Conservation (phyloP, 2,113 vertebrate species). For the Thermophis baileyi region DNA sequence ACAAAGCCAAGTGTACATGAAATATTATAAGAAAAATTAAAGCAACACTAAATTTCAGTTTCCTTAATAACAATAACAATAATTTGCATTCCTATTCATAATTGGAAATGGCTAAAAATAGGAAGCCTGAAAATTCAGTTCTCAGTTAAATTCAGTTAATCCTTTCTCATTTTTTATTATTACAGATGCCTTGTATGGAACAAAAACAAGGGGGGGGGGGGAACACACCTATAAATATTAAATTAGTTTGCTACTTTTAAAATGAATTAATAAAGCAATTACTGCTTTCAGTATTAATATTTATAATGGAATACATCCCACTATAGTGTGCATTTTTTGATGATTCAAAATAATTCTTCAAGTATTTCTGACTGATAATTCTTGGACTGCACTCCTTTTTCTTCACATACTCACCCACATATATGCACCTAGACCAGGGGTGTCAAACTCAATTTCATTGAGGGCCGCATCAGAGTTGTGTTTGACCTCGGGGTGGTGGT, state of each 20-base stretch:
- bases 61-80: not conserved
- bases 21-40: not conserved
- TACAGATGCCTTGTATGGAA: not conserved
- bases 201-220: not conserved
- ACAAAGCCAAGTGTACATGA: not conserved
- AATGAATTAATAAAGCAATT: not conserved
- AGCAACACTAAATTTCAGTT: not conserved
- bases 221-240: not conserved
- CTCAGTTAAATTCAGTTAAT: not conserved
- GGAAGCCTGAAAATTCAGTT: not conserved
- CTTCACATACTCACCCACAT: not conserved
- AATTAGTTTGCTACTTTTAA: not conserved
- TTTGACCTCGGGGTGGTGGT: too few relatives aligned
- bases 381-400: not conserved
- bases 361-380: not conserved
- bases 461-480: too few relatives aligned
- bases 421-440: not conserved
- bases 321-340: not conserved
- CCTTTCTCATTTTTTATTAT: not conserved
- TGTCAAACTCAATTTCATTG: too few relatives aligned
- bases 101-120: not conserved
- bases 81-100: not conserved
- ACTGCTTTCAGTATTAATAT: not conserved
- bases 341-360: not conserved
- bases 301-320: not conserved